A percentile compares a stretch with the other conserved stretches of the same genome.
These are phyloP conservation scores for Bos javanicus DNA, from an alignment of 2,113 vertebrate genomes.

Conservation along the genomic window DNA sequence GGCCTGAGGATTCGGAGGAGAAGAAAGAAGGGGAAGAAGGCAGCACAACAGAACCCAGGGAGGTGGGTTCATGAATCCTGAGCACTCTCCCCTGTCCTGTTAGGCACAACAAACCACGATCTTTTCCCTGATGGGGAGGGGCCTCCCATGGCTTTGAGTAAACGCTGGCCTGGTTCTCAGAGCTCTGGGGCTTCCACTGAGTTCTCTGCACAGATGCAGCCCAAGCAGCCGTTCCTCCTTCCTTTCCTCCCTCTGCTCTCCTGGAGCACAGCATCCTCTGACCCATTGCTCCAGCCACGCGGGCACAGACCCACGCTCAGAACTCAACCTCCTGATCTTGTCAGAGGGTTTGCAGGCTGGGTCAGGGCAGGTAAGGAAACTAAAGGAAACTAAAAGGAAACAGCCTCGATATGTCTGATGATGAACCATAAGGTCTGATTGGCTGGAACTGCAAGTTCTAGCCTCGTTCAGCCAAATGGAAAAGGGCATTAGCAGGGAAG, in stretches of 20 bases:
- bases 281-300: neutral
- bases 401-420: neutral
- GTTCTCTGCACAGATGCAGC: neutral
- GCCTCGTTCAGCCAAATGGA: neutral
- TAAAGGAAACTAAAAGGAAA: neutral
- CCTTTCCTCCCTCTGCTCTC: neutral
- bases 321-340: neutral
- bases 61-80: too few relatives aligned
- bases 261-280: neutral
- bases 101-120: neutral
- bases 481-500: neutral
- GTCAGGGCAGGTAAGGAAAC: neutral
- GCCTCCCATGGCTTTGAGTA: neutral
- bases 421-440: neutral
- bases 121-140: neutral
- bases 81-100: neutral
- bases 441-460: neutral
- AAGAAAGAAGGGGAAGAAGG: neutral
- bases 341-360: neutral
- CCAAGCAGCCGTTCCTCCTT: neutral
- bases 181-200: accelerated
- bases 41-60: neutral
- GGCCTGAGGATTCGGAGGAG: neutral
- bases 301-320: neutral
- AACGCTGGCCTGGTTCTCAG: neutral